Percentiles rank a stretch among this genome's conserved stretches.
Evolutionary conservation across 1,140 invertebrate genomes (phyloP).

Genomic region (Meloidogyne hapla): DNA sequence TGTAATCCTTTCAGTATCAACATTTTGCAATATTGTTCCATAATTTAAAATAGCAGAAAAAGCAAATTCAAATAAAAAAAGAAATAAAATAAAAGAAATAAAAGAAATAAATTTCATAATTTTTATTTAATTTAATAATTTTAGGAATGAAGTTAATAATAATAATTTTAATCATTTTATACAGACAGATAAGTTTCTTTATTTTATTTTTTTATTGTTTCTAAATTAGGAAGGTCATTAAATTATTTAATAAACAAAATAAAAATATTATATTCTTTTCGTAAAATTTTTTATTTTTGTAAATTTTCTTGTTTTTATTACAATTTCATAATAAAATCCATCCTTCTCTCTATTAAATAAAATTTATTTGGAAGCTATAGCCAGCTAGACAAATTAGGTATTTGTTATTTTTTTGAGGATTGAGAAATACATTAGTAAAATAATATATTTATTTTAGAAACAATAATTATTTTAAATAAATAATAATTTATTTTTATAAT

Average conservation of each 20-base stretch:
- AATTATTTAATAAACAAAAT: not conserved
- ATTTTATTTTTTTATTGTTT: too few relatives aligned
- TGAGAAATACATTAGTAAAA: too few relatives aligned
- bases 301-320: not conserved
- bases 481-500: too few relatives aligned
- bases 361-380: not conserved
- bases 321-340: too few relatives aligned
- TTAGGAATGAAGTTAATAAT: too few relatives aligned
- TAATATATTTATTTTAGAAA: too few relatives aligned
- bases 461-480: too few relatives aligned
- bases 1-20: not conserved
- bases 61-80: not conserved
- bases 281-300: not conserved
- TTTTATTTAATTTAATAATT: too few relatives aligned
- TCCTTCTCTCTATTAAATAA: not conserved
- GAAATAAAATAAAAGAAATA: too few relatives aligned
- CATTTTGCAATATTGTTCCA: slow-evolving; percentile 2
- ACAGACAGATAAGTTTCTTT: too few relatives aligned
- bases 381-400: not conserved
- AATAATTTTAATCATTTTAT: too few relatives aligned
- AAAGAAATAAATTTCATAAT: not conserved
- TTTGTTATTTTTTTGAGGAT: not conserved
- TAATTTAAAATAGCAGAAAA: not conserved
- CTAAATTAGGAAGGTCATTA: too few relatives aligned
- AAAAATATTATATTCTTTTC: not conserved